Base-by-base conservation (phyloP, 2,113 vertebrate genomes). In the Prunella fulvescens region DNA sequence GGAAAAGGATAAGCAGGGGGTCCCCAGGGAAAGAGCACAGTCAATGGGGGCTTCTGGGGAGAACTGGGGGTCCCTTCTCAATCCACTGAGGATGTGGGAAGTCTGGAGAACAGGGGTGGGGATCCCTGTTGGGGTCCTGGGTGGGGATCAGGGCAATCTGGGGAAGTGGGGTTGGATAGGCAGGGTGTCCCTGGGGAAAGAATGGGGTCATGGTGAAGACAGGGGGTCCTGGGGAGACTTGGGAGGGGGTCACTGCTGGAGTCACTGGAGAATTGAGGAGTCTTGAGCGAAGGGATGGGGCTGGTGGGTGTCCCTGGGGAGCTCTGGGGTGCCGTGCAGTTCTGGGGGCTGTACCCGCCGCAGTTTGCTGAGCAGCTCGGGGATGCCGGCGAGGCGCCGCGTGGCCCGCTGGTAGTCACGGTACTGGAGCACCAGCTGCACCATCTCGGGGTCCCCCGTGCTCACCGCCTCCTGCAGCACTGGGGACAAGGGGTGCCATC, bases 391-490 rank as follows among this genome's bases (percentile, higher is more conserved):
- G 39, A 99, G 98, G 67, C 99, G 98, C 96, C 98, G 98, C 0
- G 98, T 99, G 3, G 99, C 99, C 48, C 99, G 98, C 83, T 98
- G 99, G 96, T 98, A 99, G 93, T 99, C 99, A 33, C 99, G 98
- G 94, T 99, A 99, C 97, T 99, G 99, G 60, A 99, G 98, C 53
- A 99, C 98, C 96, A 99, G 97, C 92, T 99, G 99, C 37, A 99
- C 99, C 95, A 99, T 98, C 96, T 99, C 99, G 0, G 99, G 99
- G 93, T 99, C 99, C 58, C 99, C 99, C 0, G 99, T 99, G 98
- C 99, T 99, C 76, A 99, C 99, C 0, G 99, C 99, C 95, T 99
- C 99, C 98, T 99, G 99, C 91, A 99, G 98, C 86, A 99, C 99
- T 99, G 92, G 92, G 81, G 20, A 17, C 45, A 19, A 0, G 2